Base-by-base conservation (phyloP, 2,888 invertebrate genomes). In the Napeogenes inachia region DNA sequence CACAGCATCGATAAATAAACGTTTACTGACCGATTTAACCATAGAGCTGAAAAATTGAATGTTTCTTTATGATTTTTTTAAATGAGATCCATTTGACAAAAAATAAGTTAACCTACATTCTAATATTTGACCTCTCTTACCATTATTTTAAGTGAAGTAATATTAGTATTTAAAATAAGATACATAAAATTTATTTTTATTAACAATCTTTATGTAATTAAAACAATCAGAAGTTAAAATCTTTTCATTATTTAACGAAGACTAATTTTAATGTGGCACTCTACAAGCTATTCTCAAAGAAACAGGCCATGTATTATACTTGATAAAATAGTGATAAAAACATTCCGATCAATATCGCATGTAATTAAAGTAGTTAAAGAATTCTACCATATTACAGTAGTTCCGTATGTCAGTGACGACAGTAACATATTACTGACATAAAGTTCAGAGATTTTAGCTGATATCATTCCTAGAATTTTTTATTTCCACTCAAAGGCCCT, bases 341-440 rank as follows among this genome's bases (percentile, higher is more conserved):
- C 80, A 85, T 82, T 75, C 77, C 79, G 88, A 89, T 89, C 75
- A 68, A 75, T 85, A 89, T 89, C 89, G 74, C 68, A 73, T 75
- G 80, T 87, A 89, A 89, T 89, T 88, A 89, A 86, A 79, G 84
- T 85, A 83, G 84, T 85, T 80, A 85, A 79, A 80, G 82, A 85
- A 86, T 88, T 84, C 82, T 77, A 76, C 80, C 75, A 74, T 78
- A 80, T 84, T 82, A 87, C 84, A 77, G 73, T 81, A 84, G 86
- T 85, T 84, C 69, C 80, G 81, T 74, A 78, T 70, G 84, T 83
- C 80, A 79, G 81, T 78, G 70, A 67, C 75, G 85, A 84, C 82
- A 80, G 83, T 88, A 87, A 89, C 82, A 83, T 89, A 89, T 89
- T 79, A 80, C 85, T 80, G 85, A 86, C 89, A 85, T 87, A 86